Conservation (phyloP, 2,113 vertebrate genomes). For the Pleuronectes platessa region DNA sequence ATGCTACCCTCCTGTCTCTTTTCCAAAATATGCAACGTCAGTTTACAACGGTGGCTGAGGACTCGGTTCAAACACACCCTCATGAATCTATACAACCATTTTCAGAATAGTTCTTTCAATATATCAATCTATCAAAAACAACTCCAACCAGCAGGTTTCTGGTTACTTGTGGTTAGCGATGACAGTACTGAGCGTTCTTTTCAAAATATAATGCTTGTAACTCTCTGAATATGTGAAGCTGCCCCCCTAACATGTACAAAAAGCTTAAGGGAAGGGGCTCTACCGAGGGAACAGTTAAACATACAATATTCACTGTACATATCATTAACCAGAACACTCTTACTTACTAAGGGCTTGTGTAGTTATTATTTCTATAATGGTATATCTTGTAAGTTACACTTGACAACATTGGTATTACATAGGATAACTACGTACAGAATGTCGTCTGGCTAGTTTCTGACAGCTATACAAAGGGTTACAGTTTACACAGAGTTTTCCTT, state of each 20-base stretch:
- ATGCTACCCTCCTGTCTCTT: slow-evolving; percentile 62
- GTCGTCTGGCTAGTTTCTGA: slow-evolving; percentile 62
- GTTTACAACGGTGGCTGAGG: slow-evolving; percentile 39
- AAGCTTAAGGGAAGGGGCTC: slow-evolving; percentile 60
- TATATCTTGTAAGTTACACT: slow-evolving; percentile 72
- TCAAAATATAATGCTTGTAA: slow-evolving; percentile 55
- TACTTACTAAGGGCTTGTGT: slow-evolving; percentile 45
- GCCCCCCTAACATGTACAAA: slow-evolving; percentile 58
- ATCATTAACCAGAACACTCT: slow-evolving; percentile 65
- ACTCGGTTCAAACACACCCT: slow-evolving; percentile 23
- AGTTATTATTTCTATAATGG: slow-evolving; percentile 53
- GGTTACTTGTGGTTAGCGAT: slow-evolving; percentile 25
- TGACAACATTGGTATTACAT: slow-evolving; percentile 74
- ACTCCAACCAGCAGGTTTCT: slow-evolving; percentile 46
- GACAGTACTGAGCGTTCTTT: slow-evolving; percentile 31
- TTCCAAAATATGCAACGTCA: slow-evolving; percentile 57
- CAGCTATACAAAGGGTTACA: slow-evolving; percentile 57
- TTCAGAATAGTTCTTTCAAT: slow-evolving; percentile 40
- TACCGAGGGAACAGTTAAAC: slow-evolving; percentile 59
- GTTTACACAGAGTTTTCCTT: slow-evolving; percentile 60
- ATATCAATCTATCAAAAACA: slow-evolving; percentile 46
- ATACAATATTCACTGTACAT: slow-evolving; percentile 74
- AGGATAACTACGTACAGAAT: slow-evolving; percentile 51
- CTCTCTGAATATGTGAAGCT: slow-evolving; percentile 36
- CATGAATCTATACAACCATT: slow-evolving; percentile 26